A percentile compares a stretch with the other conserved stretches of the same genome.
Conservation (phyloP, 2,888 invertebrate species). For the Himalopsyche japonica region DNA sequence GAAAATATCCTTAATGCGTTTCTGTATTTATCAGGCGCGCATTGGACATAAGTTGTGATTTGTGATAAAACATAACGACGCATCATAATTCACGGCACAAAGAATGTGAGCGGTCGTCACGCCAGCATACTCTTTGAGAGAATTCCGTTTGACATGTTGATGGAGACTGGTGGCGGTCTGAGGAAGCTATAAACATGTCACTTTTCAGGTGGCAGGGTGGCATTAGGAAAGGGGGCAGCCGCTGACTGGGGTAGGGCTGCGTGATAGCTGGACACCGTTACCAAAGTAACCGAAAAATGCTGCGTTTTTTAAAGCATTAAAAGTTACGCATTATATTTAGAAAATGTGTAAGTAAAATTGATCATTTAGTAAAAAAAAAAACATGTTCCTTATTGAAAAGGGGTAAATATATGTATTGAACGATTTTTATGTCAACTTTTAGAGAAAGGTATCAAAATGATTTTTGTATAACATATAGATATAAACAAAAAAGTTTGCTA, state of each 20-base stretch:
- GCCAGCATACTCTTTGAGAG: conserved; percentile 23
- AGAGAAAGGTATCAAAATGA: no score
- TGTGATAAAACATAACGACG: conserved; percentile 18
- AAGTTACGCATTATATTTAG: no score
- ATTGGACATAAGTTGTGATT: conserved; percentile 17
- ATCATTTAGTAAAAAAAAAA: no score
- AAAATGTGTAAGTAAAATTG: no score
- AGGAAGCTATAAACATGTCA: conserved; percentile 40
- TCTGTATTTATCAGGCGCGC: neutral
- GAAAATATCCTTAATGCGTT: neutral
- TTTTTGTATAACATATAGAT: no score
- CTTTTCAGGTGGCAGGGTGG: neutral
- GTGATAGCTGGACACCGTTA: neutral
- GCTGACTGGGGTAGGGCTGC: neutral
- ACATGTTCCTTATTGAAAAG: no score
- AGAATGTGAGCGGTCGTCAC: conserved; percentile 32
- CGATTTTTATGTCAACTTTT: no score
- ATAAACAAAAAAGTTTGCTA: no score
- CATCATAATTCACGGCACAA: conserved; percentile 20
- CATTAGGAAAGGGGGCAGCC: neutral
- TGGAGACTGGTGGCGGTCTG: conserved; percentile 31
- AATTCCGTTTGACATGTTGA: conserved; percentile 30
- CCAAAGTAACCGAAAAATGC: neutral
- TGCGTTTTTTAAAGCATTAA: no score
- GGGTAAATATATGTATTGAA: no score